Percentiles rank a stretch among this genome's conserved stretches.
Conservation (phyloP, 2,113 vertebrate genomes). For the Motacilla alba region DNA sequence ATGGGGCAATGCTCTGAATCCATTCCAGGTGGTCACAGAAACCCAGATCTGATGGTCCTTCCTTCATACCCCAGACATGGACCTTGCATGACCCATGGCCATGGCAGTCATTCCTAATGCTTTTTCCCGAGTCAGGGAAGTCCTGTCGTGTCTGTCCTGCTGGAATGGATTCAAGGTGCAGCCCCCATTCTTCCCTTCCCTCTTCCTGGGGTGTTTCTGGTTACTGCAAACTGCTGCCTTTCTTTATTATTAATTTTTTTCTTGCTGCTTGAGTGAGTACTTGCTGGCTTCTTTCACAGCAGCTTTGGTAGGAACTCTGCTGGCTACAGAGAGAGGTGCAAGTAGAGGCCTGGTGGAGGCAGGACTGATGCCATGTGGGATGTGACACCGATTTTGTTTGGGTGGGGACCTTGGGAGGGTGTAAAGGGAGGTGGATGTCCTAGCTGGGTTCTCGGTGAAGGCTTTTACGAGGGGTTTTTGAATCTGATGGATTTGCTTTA, state of each 20-base stretch:
- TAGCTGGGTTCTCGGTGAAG: neutral
- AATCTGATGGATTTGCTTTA: neutral
- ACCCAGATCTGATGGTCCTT: slow-evolving; percentile 10
- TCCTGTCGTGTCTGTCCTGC: neutral
- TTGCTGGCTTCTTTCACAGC: slow-evolving; percentile 64
- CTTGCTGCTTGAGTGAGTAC: slow-evolving; percentile 56
- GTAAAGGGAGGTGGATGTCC: neutral
- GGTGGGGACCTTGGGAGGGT: neutral
- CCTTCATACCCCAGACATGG: slow-evolving; percentile 38
- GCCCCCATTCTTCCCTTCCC: slow-evolving; percentile 8
- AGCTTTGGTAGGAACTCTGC: slow-evolving; percentile 48
- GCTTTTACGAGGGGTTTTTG: neutral
- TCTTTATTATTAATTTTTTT: slow-evolving; percentile 52
- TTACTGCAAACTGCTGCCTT: slow-evolving; percentile 41
- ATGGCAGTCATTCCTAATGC: slow-evolving; percentile 38
- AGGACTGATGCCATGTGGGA: neutral
- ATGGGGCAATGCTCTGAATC: slow-evolving; percentile 53
- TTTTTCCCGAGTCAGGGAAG: slow-evolving; percentile 21
- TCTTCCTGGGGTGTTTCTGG: slow-evolving; percentile 52
- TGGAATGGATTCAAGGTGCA: slow-evolving; percentile 48
- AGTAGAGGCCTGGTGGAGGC: neutral
- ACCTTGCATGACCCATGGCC: slow-evolving; percentile 37
- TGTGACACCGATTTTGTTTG: neutral
- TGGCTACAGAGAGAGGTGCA: slow-evolving; percentile 2
- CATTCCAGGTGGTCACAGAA: slow-evolving; percentile 58